Evolutionary conservation across 2,888 invertebrate species (phyloP).

Genomic region (Polydrusus cervinus): DNA sequence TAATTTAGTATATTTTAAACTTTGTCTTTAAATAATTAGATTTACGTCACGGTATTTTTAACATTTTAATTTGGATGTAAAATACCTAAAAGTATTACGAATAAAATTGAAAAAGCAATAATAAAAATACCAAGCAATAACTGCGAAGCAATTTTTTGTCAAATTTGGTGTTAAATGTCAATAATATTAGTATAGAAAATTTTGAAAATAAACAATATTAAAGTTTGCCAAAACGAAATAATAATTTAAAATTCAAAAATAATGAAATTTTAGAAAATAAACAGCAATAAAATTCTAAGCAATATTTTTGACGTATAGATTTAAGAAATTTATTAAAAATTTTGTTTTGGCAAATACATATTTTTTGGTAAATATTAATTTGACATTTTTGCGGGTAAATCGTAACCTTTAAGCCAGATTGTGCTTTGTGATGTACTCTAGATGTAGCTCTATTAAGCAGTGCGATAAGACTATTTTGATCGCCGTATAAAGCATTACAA

Average conservation of each 20-base stretch:
- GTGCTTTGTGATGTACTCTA: no score
- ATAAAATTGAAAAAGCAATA: constrained; percentile 30
- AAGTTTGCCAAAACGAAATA: constrained; percentile 34
- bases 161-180: constrained; percentile 50
- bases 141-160: constrained; percentile 48
- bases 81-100: background rate
- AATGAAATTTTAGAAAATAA: background rate
- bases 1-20: background rate
- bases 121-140: constrained; percentile 38
- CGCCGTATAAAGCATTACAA: no score
- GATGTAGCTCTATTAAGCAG: no score
- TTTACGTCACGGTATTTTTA: no score
- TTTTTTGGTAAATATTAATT: background rate
- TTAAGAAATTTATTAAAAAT: constrained; percentile 11
- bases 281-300: constrained; percentile 40
- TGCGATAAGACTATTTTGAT: no score
- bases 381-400: background rate
- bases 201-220: constrained; percentile 4
- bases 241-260: constrained; percentile 1
- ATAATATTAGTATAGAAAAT: constrained; percentile 38
- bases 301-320: constrained; percentile 36
- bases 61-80: constrained; percentile 7
- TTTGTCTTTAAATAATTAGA: no score
- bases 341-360: constrained; percentile 36
- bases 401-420: no score